Percentiles rank a stretch among this genome's conserved stretches.
These are phyloP conservation scores for Bubo scandiacus DNA, from an alignment of 2,113 vertebrate species.

Conservation along the genomic window DNA sequence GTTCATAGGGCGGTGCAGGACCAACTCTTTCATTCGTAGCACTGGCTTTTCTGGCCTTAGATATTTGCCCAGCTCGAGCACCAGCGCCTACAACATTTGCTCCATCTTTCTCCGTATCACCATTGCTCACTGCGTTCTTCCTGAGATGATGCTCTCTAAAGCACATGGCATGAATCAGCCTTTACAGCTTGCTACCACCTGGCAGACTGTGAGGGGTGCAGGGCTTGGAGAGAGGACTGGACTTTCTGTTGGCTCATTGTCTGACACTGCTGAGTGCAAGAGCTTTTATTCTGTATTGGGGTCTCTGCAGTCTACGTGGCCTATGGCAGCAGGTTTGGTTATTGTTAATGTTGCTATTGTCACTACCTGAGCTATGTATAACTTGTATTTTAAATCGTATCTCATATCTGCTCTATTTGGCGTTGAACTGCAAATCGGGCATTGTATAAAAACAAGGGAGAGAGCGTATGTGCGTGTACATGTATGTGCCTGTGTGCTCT, in stretches of 20 bases:
- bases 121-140: not conserved
- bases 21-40: not conserved
- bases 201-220: not conserved
- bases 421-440: not conserved
- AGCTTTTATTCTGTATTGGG: not conserved
- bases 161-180: too few species aligned
- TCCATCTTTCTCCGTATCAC: not conserved
- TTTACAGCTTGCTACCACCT: not conserved
- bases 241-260: not conserved
- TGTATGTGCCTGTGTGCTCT: too few species aligned
- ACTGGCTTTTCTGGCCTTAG: not conserved
- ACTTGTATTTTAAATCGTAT: not conserved
- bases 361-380: not conserved
- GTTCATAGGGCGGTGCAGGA: not conserved
- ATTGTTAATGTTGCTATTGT: not conserved
- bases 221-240: not conserved
- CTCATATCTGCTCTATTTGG: too few species aligned
- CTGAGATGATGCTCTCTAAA: not conserved
- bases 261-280: not conserved
- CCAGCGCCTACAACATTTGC: not conserved
- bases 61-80: not conserved
- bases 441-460: too few species aligned
- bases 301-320: rapidly evolving
- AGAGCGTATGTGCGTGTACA: not conserved
- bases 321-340: not conserved